Conservation (phyloP, 2,888 invertebrate genomes). For the Drosophila ustulata region DNA sequence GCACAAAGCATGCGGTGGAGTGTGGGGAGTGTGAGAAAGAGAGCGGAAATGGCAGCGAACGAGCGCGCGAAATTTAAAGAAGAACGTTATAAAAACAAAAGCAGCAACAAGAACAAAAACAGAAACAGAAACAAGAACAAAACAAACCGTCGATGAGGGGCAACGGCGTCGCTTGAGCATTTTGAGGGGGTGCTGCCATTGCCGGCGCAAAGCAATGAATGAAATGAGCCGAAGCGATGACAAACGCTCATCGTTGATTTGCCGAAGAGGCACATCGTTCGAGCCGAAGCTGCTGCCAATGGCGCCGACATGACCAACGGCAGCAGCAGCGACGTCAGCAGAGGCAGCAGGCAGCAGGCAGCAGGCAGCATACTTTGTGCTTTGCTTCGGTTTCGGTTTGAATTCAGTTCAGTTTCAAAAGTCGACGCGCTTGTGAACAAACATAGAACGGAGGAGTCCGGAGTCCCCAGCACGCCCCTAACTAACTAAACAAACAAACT, state of each 20-base stretch:
- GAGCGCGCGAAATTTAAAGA: conserved; percentile 43
- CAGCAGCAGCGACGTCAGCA: conserved; percentile 20
- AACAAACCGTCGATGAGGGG: conserved; percentile 21
- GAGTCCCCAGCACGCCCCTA: conserved; percentile 37
- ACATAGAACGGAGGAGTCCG: conserved; percentile 48
- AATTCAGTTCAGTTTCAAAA: conserved; percentile 69
- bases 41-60: conserved; percentile 5
- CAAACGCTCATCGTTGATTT: conserved; percentile 14
- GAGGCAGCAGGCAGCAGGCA: conserved; percentile 16
- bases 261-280: conserved; percentile 21
- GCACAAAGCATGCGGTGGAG: conserved; percentile 12
- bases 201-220: conserved; percentile 70
- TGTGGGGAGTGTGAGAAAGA: conserved; percentile 16
- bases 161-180: conserved; percentile 12
- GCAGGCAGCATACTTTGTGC: conserved; percentile 27
- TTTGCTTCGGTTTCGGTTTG: conserved; percentile 32
- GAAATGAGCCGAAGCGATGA: conserved; percentile 52
- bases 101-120: conserved; percentile 60
- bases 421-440: conserved; percentile 70
- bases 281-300: conserved; percentile 68
- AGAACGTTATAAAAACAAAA: conserved; percentile 76
- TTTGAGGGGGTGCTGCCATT: conserved; percentile 16
- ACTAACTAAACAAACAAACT: conserved; percentile 27
- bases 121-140: conserved; percentile 28
- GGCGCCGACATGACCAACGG: conserved; percentile 44